A percentile compares a stretch with the other conserved stretches of the same genome.
Evolutionary conservation across 1,140 invertebrate species (phyloP).

Genomic region (Oedothorax gibbosus): DNA sequence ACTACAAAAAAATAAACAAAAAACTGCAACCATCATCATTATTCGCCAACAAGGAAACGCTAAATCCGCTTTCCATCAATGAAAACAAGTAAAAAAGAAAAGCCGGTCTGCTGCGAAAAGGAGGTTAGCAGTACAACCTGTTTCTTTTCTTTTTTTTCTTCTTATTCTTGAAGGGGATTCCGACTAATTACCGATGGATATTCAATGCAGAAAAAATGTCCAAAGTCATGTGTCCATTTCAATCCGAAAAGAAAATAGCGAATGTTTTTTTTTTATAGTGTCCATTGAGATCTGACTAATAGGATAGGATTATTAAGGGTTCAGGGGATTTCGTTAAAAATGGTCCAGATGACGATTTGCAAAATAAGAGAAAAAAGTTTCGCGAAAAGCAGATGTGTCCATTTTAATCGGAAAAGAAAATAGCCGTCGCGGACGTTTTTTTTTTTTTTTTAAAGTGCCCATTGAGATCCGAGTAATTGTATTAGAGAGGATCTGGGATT

Average conservation of each 20-base stretch:
- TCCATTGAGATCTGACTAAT: background rate
- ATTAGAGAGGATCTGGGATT: too few relatives aligned
- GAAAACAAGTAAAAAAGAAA: conserved; percentile 4
- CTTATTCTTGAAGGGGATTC: conserved; percentile 5
- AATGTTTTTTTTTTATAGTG: background rate
- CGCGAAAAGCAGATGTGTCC: too few relatives aligned
- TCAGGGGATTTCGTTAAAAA: too few relatives aligned
- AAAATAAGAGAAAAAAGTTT: too few relatives aligned
- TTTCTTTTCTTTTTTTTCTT: conserved; percentile 49
- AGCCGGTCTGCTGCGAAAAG: conserved; percentile 38
- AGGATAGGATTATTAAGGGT: background rate
- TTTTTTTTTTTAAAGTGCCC: too few relatives aligned
- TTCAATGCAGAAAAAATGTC: conserved; percentile 59
- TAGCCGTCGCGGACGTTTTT: too few relatives aligned
- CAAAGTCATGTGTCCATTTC: background rate
- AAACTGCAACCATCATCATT: background rate
- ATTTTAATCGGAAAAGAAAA: too few relatives aligned
- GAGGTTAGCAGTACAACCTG: conserved; percentile 59
- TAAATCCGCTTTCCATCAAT: background rate
- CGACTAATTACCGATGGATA: background rate
- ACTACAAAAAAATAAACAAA: background rate
- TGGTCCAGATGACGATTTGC: too few relatives aligned
- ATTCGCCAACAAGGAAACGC: background rate
- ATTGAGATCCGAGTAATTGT: too few relatives aligned
- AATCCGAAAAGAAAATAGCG: background rate